Evolutionary conservation across 2,888 invertebrate species (phyloP).

Genomic region (Panzeria rudis): DNA sequence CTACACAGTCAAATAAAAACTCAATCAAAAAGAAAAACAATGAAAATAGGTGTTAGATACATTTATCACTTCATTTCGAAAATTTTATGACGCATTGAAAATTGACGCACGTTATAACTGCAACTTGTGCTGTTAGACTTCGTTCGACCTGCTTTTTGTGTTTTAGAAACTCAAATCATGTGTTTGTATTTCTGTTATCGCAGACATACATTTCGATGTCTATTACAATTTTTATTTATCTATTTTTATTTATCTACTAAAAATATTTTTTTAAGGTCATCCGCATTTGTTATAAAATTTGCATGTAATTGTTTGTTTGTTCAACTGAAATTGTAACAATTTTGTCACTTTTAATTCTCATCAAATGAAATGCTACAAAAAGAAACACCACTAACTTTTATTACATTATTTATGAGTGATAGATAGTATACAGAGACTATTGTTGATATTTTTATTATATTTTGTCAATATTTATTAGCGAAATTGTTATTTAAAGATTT

Average conservation of each 20-base stretch:
- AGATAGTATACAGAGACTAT: background rate
- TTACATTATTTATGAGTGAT: constrained; percentile 57
- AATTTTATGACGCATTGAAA: constrained; percentile 68
- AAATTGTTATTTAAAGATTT: constrained; percentile 17
- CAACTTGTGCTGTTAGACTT: constrained; percentile 30
- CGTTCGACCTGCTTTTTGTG: background rate
- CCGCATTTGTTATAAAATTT: constrained; percentile 63
- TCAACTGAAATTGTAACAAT: constrained; percentile 51
- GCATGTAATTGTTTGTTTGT: constrained; percentile 58
- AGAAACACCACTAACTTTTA: constrained; percentile 44
- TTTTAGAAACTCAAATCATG: background rate
- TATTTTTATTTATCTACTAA: constrained; percentile 30
- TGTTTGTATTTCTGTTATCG: constrained; percentile 1
- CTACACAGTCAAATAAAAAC: constrained; percentile 6
- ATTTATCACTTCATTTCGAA: constrained; percentile 67
- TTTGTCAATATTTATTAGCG: constrained; percentile 57
- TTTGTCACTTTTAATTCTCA: constrained; percentile 41
- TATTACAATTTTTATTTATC: constrained; percentile 7
- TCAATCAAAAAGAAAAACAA: constrained; percentile 36
- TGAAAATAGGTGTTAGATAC: constrained; percentile 52
- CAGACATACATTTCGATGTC: constrained; percentile 10
- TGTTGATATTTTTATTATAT: constrained; percentile 24
- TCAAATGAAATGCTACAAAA: constrained; percentile 1
- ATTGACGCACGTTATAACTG: constrained; percentile 56
- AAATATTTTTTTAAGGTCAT: constrained; percentile 55